Conservation (phyloP, 53 echinoderm and acorn worm genomes). For the Holothuria scabra region DNA sequence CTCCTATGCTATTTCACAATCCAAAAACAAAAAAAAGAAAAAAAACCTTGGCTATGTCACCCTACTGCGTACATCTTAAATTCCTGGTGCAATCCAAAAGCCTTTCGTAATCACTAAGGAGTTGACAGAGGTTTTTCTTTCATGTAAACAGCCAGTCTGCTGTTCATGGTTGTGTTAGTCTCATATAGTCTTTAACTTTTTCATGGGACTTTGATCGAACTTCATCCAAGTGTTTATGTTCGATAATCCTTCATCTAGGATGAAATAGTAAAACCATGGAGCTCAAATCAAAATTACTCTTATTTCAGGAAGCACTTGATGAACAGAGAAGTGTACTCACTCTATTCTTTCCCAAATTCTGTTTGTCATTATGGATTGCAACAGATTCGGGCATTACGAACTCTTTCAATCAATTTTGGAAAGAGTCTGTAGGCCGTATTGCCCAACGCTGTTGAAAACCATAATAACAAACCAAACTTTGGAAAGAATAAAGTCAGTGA, state of each 20-base stretch:
- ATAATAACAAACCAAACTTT: too few relatives aligned
- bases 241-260: background rate
- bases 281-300: background rate
- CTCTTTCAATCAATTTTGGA: too few relatives aligned
- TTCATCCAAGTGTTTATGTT: constrained; percentile 12
- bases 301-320: background rate
- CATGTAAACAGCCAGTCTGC: background rate
- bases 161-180: background rate
- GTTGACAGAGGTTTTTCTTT: background rate
- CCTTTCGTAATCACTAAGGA: background rate
- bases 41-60: too few relatives aligned
- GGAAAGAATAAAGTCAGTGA: too few relatives aligned
- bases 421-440: too few relatives aligned
- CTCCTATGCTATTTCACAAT: too few relatives aligned
- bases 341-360: too few relatives aligned
- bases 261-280: background rate
- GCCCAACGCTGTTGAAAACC: too few relatives aligned
- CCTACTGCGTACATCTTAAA: background rate
- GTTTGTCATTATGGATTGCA: too few relatives aligned
- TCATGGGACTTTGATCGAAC: constrained; percentile 4
- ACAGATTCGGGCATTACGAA: too few relatives aligned
- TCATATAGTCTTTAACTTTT: constrained; percentile 16
- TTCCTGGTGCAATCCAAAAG: constrained; percentile 28
- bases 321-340: too few relatives aligned
- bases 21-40: too few relatives aligned